phyloP scores from a whole-genome alignment of 2,113 vertebrate genomes.

The Gobiocypris rarus region DNA sequence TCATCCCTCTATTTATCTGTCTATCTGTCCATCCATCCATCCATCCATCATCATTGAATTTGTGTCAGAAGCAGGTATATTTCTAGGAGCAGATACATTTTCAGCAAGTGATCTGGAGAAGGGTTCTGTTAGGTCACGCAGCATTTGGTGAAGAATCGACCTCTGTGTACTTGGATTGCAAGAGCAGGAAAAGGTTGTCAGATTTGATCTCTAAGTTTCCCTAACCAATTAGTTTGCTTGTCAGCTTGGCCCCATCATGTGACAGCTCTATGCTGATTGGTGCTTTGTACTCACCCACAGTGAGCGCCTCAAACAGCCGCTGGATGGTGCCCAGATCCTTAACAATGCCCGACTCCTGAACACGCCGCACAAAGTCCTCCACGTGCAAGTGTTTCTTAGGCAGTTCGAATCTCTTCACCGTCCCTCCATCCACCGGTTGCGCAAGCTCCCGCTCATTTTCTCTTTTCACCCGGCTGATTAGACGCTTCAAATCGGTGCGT shows the following conservation, averaged over 20 bases:
- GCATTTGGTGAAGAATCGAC: background rate
- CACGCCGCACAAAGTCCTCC: constrained; percentile 87
- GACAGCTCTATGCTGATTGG: background rate
- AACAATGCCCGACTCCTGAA: constrained; percentile 95
- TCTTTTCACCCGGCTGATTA: constrained; percentile 82
- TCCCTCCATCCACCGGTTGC: constrained; percentile 63
- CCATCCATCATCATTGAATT: background rate
- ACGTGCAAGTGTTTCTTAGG: constrained; percentile 89
- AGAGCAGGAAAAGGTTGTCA: background rate
- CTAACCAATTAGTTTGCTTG: background rate
- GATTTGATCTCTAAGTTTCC: background rate
- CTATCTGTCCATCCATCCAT: background rate
- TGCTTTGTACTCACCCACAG: constrained; percentile 81
- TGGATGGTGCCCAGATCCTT: constrained; percentile 85
- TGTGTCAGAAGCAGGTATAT: too few relatives aligned
- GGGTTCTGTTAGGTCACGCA: background rate
- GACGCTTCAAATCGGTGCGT: constrained; percentile 82
- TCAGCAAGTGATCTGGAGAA: background rate
- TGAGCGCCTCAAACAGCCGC: constrained; percentile 89
- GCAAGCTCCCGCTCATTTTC: constrained; percentile 80
- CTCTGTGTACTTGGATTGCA: background rate
- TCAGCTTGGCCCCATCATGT: background rate
- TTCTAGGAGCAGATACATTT: background rate
- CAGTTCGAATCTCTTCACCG: constrained; percentile 89
- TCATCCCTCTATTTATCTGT: fast-evolving